These are phyloP conservation scores for Galeopsomyia nigrocyanea DNA, from an alignment of 2,888 invertebrate species.

Conservation along the genomic window DNA sequence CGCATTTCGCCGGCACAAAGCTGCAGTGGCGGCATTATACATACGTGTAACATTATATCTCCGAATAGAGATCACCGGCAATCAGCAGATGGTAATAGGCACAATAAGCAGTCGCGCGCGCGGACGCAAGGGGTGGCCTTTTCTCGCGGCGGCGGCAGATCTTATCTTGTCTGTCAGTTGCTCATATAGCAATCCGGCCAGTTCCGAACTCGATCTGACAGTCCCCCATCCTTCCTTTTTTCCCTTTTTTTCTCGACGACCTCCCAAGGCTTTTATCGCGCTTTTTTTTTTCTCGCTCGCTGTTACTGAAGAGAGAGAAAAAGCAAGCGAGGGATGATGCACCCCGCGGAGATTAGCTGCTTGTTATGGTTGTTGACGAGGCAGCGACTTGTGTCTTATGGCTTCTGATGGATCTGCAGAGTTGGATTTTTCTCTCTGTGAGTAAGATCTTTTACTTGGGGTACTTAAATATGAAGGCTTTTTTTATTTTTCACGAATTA, in stretches of 20 bases:
- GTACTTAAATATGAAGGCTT: too few relatives aligned
- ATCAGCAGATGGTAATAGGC: constrained; percentile 65
- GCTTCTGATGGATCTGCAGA: not conserved
- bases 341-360: too few relatives aligned
- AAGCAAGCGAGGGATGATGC: too few relatives aligned
- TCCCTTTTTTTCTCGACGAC: too few relatives aligned
- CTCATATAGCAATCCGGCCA: constrained; percentile 55
- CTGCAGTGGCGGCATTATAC: constrained; percentile 4
- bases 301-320: not conserved
- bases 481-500: too few relatives aligned
- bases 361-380: too few relatives aligned
- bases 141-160: constrained; percentile 54
- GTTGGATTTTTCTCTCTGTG: not conserved
- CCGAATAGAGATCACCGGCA: constrained; percentile 61
- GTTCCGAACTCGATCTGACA: constrained; percentile 38
- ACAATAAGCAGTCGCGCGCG: constrained; percentile 55
- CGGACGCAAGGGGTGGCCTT: constrained; percentile 49
- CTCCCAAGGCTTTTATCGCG: constrained; percentile 9
- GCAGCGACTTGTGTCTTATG: too few relatives aligned
- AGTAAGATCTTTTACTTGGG: not conserved
- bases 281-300: not conserved
- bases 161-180: constrained; percentile 62
- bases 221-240: not conserved
- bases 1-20: not conserved
- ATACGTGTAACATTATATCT: constrained; percentile 53